Evolutionary conservation across 1,140 invertebrate genomes (phyloP).

Genomic region (Temnothorax longispinosus): DNA sequence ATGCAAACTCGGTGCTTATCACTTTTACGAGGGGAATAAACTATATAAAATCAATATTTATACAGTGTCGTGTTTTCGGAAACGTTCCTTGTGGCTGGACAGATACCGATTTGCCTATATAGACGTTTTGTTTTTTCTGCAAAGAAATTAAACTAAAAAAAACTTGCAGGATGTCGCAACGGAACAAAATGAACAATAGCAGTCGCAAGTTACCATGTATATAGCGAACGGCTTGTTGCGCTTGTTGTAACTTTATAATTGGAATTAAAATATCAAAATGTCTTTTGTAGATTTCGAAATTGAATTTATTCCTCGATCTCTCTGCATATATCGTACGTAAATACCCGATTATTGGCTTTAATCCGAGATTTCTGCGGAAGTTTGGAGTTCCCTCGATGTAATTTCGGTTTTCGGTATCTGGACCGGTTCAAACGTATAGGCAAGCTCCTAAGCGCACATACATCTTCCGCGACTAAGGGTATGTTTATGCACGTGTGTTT

Average conservation of each 20-base stretch:
- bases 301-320: background rate
- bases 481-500: conserved; percentile 71
- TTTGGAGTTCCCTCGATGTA: conserved; percentile 31
- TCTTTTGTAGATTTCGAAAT: background rate
- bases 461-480: conserved; percentile 36
- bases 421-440: conserved; percentile 54
- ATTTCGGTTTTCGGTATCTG: conserved; percentile 58
- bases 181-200: background rate
- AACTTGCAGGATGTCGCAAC: background rate
- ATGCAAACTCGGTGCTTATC: background rate
- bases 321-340: background rate
- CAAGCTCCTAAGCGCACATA: conserved; percentile 21
- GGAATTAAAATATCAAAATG: background rate
- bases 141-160: background rate
- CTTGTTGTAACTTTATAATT: background rate
- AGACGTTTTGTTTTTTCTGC: background rate
- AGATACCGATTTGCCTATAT: background rate
- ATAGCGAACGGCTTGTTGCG: background rate
- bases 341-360: conserved; percentile 32
- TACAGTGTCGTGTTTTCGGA: background rate
- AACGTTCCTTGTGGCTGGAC: background rate
- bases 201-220: background rate
- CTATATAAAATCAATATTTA: background rate
- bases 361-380: background rate
- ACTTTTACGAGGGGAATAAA: background rate